phyloP scores from a whole-genome alignment of 92 coral and sea anemone species.

The Micromussa lordhowensis region DNA sequence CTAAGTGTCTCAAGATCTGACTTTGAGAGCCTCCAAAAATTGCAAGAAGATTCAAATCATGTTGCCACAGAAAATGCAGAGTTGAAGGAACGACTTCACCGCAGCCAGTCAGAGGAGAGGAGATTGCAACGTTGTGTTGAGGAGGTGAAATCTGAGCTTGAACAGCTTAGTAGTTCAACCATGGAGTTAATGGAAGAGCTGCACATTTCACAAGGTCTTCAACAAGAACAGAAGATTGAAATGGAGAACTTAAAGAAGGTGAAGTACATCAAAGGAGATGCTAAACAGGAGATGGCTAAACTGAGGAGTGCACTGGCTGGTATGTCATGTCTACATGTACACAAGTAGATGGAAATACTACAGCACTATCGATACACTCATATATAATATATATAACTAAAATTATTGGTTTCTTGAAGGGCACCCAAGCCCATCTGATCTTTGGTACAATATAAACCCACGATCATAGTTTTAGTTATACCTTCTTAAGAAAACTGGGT shows the following conservation, averaged over 20 bases:
- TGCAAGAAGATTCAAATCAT: slow-evolving; percentile 19
- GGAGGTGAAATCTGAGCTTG: slow-evolving; percentile 84
- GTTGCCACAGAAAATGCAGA: slow-evolving; percentile 36
- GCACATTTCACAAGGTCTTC: slow-evolving; percentile 86
- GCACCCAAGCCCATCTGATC: no score
- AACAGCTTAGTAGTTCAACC: slow-evolving; percentile 78
- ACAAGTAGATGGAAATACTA: no score
- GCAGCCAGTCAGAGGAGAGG: slow-evolving; percentile 60
- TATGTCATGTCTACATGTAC: slow-evolving; percentile 15
- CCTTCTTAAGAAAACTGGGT: no score
- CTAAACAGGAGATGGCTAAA: slow-evolving; percentile 81
- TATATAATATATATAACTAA: no score
- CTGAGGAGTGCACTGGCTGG: slow-evolving; percentile 90
- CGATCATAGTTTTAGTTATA: no score
- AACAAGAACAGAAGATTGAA: slow-evolving; percentile 90
- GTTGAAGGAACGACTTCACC: slow-evolving; percentile 25
- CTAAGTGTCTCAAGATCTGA: slow-evolving; percentile 22
- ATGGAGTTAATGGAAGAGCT: slow-evolving; percentile 95
- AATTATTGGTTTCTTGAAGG: no score
- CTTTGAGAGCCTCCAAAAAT: slow-evolving; percentile 14
- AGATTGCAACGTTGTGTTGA: slow-evolving; percentile 72
- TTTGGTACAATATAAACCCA: no score
- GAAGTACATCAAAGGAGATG: slow-evolving; percentile 81
- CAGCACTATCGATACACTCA: no score
- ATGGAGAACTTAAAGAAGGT: slow-evolving; percentile 90